Conservation (phyloP, 2,113 vertebrate species). For the Nesoenas mayeri region DNA sequence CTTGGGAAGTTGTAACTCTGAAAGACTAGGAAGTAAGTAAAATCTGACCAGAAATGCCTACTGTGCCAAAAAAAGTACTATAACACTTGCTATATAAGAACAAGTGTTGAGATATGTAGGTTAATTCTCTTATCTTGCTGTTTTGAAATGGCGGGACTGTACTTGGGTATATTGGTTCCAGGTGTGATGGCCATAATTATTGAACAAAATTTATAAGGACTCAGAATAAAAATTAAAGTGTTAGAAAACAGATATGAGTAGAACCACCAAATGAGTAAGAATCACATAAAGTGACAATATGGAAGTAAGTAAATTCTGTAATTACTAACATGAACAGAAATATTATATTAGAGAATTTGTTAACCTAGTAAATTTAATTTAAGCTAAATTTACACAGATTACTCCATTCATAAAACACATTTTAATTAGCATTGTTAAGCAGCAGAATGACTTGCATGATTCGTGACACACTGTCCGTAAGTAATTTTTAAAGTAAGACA, state of each 20-base stretch:
- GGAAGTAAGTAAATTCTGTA: neutral
- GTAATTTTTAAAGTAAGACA: neutral
- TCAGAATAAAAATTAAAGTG: neutral
- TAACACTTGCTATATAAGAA: neutral
- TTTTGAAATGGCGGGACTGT: neutral
- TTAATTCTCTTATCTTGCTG: neutral
- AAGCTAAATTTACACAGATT: neutral
- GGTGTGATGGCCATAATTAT: neutral
- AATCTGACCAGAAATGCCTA: neutral
- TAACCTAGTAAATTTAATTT: neutral
- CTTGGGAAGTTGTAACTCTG: neutral
- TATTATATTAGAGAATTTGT: neutral
- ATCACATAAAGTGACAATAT: neutral
- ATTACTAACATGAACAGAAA: neutral
- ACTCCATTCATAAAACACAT: neutral
- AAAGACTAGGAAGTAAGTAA: neutral
- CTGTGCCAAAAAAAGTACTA: neutral
- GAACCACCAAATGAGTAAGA: neutral
- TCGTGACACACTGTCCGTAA: neutral
- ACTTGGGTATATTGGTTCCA: neutral
- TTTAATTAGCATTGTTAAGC: neutral
- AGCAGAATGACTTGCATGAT: neutral
- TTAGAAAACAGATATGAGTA: neutral
- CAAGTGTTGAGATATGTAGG: neutral
- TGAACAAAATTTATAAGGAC: neutral